Percentiles rank a stretch among this genome's conserved stretches.
phyloP scores from a whole-genome alignment of 1,140 invertebrate species.

The Zaprionus capensis region DNA sequence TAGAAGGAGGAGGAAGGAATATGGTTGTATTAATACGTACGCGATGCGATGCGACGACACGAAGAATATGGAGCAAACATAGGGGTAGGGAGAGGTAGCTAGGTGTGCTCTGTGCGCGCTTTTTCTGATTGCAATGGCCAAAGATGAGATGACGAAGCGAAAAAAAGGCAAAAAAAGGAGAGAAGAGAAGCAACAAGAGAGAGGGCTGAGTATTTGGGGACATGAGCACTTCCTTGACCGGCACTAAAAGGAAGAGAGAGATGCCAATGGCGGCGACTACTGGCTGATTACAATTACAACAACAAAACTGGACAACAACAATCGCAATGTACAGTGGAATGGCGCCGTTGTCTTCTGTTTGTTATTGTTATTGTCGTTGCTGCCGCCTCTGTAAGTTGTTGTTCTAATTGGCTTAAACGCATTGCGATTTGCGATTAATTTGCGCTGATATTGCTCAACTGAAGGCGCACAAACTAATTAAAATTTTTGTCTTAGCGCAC shows the following conservation, averaged over 20 bases:
- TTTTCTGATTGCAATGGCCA: slow-evolving; percentile 65
- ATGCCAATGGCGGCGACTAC: slow-evolving; percentile 7
- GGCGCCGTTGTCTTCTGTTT: slow-evolving; percentile 31
- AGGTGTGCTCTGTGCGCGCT: slow-evolving; percentile 32
- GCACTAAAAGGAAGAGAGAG: neutral
- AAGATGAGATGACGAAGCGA: slow-evolving; percentile 70
- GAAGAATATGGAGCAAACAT: slow-evolving; percentile 19
- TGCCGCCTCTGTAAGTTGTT: slow-evolving; percentile 11
- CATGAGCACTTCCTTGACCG: slow-evolving; percentile 24
- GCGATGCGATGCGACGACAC: slow-evolving; percentile 14
- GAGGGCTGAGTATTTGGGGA: slow-evolving; percentile 16
- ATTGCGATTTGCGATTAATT: slow-evolving; percentile 77
- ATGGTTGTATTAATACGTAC: slow-evolving; percentile 23
- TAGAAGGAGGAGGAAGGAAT: slow-evolving; percentile 12
- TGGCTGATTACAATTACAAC: slow-evolving; percentile 61
- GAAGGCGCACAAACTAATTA: slow-evolving; percentile 70
- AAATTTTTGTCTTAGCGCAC: slow-evolving; percentile 62
- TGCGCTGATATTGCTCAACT: slow-evolving; percentile 62
- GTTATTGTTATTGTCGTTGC: slow-evolving; percentile 14
- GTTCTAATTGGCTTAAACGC: slow-evolving; percentile 75
- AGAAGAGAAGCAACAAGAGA: slow-evolving; percentile 24
- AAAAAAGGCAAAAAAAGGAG: slow-evolving; percentile 41
- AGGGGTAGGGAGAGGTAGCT: neutral
- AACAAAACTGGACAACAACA: slow-evolving; percentile 22
- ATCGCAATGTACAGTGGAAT: slow-evolving; percentile 13